Evolutionary conservation across 2,797 vertebrate genomes (phyloP).

Genomic region (Pristis pectinata): DNA sequence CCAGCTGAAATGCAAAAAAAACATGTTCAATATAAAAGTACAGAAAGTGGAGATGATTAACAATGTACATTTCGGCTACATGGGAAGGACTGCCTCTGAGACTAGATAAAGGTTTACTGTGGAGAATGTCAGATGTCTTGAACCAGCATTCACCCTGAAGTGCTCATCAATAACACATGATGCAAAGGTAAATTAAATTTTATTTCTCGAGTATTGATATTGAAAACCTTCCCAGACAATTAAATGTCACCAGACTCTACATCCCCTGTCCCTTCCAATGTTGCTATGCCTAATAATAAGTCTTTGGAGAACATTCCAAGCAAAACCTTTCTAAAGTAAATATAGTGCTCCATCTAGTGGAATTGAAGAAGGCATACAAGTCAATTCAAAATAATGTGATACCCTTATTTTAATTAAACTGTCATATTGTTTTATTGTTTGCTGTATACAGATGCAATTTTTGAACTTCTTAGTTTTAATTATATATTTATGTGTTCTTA

Average conservation of each 20-base stretch:
- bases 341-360: constrained; percentile 23
- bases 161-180: neutral
- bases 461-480: neutral
- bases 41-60: neutral
- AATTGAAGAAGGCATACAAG: neutral
- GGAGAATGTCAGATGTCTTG: neutral
- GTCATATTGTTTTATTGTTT: neutral
- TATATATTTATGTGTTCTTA: neutral
- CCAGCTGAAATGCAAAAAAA: neutral
- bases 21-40: neutral
- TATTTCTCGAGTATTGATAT: neutral
- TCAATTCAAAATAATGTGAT: neutral
- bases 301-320: neutral
- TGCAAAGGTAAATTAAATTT: neutral
- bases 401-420: neutral
- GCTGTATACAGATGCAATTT: neutral
- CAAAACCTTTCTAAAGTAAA: neutral
- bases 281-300: neutral
- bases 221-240: neutral
- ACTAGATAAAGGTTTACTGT: neutral
- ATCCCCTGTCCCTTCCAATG: neutral
- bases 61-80: neutral
- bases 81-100: neutral
- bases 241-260: constrained; percentile 23
- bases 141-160: neutral